Evolutionary conservation across 2,888 invertebrate species (phyloP).

Genomic region (Cryptocephalus moraei): DNA sequence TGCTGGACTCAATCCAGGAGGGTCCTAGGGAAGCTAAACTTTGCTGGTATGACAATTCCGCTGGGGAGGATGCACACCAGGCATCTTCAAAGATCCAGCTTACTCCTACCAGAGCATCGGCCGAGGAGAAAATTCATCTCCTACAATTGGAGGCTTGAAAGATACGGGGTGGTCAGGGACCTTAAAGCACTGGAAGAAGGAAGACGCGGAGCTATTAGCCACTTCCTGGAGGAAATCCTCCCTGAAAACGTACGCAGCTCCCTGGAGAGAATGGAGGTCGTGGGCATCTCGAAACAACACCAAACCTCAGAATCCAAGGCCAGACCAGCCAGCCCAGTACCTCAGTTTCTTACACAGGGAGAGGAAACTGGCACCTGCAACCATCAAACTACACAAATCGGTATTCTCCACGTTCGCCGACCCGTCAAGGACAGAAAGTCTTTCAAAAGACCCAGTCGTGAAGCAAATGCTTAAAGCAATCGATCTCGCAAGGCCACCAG

Average conservation of each 20-base stretch:
- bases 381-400: not conserved
- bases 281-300: not conserved
- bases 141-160: conserved; percentile 12
- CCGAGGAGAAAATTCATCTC: too few species aligned
- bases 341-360: not conserved
- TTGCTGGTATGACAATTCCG: conserved; percentile 3
- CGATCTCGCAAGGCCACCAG: too few species aligned
- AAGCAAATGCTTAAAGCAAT: not conserved
- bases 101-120: too few species aligned
- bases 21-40: conserved; percentile 4
- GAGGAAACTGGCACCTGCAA: not conserved
- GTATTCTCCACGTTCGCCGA: not conserved
- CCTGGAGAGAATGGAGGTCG: not conserved
- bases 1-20: conserved; percentile 4
- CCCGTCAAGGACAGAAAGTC: not conserved
- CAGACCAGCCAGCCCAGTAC: not conserved
- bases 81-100: too few species aligned
- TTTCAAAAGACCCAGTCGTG: not conserved
- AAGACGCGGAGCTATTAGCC: not conserved
- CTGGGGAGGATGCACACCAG: conserved; percentile 5
- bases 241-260: not conserved
- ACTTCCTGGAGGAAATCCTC: too few species aligned
- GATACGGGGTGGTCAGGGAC: conserved; percentile 13
- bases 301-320: not conserved
- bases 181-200: conserved; percentile 1